Conservation (phyloP, 1,140 invertebrate species). For the Heliothis subflexa region DNA sequence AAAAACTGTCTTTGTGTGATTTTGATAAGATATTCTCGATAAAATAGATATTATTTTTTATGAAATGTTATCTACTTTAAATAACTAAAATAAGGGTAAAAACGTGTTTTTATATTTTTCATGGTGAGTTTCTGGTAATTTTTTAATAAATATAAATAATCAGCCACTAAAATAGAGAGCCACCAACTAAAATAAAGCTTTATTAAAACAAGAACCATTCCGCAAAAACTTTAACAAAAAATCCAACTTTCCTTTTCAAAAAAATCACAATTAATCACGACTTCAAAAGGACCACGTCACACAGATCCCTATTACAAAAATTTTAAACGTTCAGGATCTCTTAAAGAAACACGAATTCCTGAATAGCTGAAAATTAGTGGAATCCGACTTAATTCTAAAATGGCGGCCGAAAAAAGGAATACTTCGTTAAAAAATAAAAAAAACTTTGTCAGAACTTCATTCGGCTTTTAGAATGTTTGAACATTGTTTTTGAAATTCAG, state of each 20-base stretch:
- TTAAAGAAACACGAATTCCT: conserved; percentile 4
- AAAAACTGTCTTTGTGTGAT: too few species aligned
- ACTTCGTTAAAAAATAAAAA: not conserved
- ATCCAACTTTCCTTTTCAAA: not conserved
- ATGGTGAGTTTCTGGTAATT: too few species aligned
- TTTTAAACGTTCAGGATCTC: not conserved
- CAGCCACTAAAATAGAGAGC: too few species aligned
- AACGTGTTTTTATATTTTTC: too few species aligned
- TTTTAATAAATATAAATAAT: too few species aligned
- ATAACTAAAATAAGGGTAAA: too few species aligned
- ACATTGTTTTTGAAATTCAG: not conserved
- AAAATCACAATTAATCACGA: not conserved
- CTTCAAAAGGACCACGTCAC: not conserved
- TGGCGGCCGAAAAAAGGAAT: not conserved
- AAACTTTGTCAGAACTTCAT: not conserved
- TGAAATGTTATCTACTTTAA: too few species aligned
- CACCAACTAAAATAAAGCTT: too few species aligned
- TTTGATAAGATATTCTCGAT: too few species aligned
- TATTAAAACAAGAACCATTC: not conserved
- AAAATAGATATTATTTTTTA: too few species aligned
- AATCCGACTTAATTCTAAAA: not conserved
- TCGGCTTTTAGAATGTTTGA: not conserved
- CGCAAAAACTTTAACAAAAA: not conserved
- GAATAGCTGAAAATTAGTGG: conserved; percentile 22
- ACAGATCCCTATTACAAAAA: conserved; percentile 7